Percentiles rank a stretch among this genome's conserved stretches.
Evolutionary conservation across 2,888 invertebrate species (phyloP).

Genomic region (Microplitis deprimator): DNA sequence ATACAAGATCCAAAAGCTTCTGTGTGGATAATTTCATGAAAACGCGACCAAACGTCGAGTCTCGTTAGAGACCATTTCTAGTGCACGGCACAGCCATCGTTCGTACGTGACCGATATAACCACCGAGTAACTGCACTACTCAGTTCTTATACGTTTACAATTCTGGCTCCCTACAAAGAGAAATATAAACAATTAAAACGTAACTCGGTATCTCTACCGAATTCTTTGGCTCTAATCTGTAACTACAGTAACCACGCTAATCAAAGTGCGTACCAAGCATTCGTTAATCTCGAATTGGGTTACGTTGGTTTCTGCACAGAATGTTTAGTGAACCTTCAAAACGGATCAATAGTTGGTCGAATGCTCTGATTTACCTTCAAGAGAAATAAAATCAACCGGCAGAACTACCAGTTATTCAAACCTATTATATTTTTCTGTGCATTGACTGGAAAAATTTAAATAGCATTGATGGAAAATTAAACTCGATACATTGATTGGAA

Average conservation of each 20-base stretch:
- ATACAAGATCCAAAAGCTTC: too few species aligned
- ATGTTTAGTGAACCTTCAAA: neutral
- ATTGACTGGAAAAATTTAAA: too few species aligned
- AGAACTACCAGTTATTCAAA: too few species aligned
- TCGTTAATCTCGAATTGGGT: neutral
- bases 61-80: slow-evolving; percentile 53
- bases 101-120: slow-evolving; percentile 51
- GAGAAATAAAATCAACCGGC: neutral
- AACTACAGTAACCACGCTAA: neutral
- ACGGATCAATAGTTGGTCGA: neutral
- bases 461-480: too few species aligned
- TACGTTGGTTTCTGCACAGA: neutral
- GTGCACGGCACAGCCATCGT: slow-evolving; percentile 39
- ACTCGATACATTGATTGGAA: too few species aligned
- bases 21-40: slow-evolving; percentile 48
- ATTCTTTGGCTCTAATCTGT: neutral
- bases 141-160: slow-evolving; percentile 10
- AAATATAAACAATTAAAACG: too few species aligned
- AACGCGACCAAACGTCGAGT: slow-evolving; percentile 31
- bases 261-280: neutral
- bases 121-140: slow-evolving; percentile 31
- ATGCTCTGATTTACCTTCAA: neutral
- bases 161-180: too few species aligned
- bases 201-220: too few species aligned
- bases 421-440: too few species aligned